Evolutionary conservation across 2,113 vertebrate species (phyloP).

Genomic region (Myrmophylax atrothorax): DNA sequence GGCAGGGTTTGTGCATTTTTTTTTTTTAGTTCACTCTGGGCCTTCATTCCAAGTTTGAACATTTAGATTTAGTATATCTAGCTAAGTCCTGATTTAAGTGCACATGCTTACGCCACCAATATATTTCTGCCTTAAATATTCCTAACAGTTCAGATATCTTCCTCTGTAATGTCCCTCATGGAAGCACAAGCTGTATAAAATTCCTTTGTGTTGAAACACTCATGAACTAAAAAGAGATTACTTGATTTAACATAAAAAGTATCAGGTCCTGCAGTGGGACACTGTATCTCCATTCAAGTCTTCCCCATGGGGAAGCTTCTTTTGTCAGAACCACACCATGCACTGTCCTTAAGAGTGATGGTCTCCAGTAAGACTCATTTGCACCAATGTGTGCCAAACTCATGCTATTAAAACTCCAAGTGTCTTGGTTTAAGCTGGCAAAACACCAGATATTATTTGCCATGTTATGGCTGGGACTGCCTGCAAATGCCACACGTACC

Average conservation of each 20-base stretch:
- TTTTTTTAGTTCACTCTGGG: neutral
- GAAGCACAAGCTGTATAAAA: neutral
- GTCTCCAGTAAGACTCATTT: neutral
- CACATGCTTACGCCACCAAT: neutral
- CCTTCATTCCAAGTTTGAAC: neutral
- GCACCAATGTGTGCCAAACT: neutral
- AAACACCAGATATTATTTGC: neutral
- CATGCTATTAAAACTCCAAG: rapidly evolving
- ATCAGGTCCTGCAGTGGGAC: neutral
- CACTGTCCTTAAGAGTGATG: rapidly evolving
- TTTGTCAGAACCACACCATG: neutral
- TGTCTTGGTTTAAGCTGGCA: too few species aligned
- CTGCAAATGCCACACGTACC: neutral
- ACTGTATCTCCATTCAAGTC: neutral
- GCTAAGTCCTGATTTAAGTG: neutral
- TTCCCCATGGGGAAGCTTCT: neutral
- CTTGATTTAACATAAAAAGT: neutral
- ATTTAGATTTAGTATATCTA: neutral
- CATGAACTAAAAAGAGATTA: neutral
- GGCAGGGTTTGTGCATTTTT: rapidly evolving
- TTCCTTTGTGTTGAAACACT: neutral
- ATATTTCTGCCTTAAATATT: neutral
- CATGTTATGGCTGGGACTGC: neutral
- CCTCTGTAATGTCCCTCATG: neutral
- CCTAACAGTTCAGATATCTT: neutral